Conservation (phyloP, 2,888 invertebrate species). For the Melangyna quadrimaculata region DNA sequence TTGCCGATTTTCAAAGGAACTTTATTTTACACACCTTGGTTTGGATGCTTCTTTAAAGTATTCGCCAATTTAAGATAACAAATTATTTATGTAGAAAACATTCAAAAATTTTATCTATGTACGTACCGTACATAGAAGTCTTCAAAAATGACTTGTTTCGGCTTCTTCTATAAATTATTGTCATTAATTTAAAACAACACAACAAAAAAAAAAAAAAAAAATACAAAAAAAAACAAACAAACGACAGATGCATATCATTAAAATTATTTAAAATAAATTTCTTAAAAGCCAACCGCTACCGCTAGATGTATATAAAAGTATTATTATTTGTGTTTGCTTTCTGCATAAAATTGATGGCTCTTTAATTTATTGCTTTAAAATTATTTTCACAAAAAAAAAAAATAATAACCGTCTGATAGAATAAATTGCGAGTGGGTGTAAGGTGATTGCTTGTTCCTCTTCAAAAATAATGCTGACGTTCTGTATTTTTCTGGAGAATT, state of each 20-base stretch:
- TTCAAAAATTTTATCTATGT: no score
- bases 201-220: background rate
- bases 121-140: no score
- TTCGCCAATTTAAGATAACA: no score
- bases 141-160: background rate
- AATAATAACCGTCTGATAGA: background rate
- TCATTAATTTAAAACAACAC: background rate
- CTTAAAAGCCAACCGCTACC: background rate
- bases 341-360: slow-evolving; percentile 14
- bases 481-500: slow-evolving; percentile 9
- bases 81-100: no score
- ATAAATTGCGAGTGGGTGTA: slow-evolving; percentile 2
- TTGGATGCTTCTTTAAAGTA: no score
- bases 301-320: no score
- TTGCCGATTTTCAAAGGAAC: no score
- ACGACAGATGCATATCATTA: slow-evolving; percentile 43
- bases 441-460: background rate
- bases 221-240: background rate
- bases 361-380: slow-evolving; percentile 19
- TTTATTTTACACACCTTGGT: no score
- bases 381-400: background rate
- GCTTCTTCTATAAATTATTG: background rate
- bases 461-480: background rate
- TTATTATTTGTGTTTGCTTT: background rate
- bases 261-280: slow-evolving; percentile 6